A percentile compares a stretch with the other conserved stretches of the same genome.
phyloP scores from a whole-genome alignment of 2,797 vertebrate species.

The Alauda arvensis region DNA sequence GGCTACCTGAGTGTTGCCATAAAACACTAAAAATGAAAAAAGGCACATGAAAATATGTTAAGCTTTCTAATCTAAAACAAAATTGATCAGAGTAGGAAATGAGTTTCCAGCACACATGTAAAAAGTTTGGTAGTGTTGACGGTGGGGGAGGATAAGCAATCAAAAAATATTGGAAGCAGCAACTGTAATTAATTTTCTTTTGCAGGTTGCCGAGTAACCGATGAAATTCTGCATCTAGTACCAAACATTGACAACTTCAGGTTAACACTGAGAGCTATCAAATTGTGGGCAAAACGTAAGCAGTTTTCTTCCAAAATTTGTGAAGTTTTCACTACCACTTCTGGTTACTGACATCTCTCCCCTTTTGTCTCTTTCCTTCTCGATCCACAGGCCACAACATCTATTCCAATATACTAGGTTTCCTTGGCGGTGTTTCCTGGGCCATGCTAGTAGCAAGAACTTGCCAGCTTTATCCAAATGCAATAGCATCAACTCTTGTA shows the following conservation, averaged over 20 bases:
- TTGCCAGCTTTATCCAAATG: slow-evolving; percentile 98
- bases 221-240: slow-evolving; percentile 89
- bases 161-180: neutral
- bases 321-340: neutral
- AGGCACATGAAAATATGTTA: neutral
- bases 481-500: slow-evolving; percentile 95
- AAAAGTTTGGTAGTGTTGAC: neutral
- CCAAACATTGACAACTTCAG: slow-evolving; percentile 89
- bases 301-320: slow-evolving; percentile 55
- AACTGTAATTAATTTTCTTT: slow-evolving; percentile 25
- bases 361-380: slow-evolving; percentile 51
- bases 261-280: slow-evolving; percentile 88
- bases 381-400: slow-evolving; percentile 90
- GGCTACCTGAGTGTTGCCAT: neutral
- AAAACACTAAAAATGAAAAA: neutral
- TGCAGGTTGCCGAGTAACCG: slow-evolving; percentile 87
- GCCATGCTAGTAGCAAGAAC: slow-evolving; percentile 98
- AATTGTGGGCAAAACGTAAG: slow-evolving; percentile 94
- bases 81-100: neutral
- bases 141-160: neutral
- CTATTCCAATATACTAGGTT: slow-evolving; percentile 98
- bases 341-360: slow-evolving; percentile 40
- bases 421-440: slow-evolving; percentile 97
- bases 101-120: neutral
- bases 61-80: neutral